Evolutionary conservation across 2,113 vertebrate species (phyloP), one percentile per base, ranked within the genome.

Genomic region (Loxodonta africana): DNA sequence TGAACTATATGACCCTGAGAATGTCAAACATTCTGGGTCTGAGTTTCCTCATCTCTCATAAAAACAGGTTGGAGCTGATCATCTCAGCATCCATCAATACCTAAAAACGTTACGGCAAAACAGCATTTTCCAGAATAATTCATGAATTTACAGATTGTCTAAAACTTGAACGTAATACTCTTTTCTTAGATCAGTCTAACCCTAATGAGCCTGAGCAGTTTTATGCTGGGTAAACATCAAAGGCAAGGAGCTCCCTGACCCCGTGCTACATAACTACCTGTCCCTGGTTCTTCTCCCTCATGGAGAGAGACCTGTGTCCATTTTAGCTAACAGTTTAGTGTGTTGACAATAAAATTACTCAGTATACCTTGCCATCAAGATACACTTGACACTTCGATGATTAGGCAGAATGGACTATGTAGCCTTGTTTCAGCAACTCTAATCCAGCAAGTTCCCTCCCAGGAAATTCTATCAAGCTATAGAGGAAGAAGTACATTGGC

Each of bases 391-490:
- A 74, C 14, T 51, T 88, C 74, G 65, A 26, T 20, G 71, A 73
- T 73, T 28, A 67, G 74, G 37, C 65, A 94, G 74, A 95, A 71
- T 18, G 30, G 63, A 76, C 41, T 26, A 7, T 2, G 25, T 1
- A 76, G 41, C 2, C 91, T 88, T 94, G 41, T 74, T 89, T 87
- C 62, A 94, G 83, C 28, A 88, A 65, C 73, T 82, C 76, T 82
- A 76, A 71, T 71, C 17, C 7, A 90, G 53, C 15, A 83, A 93
- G 30, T 2, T 83, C 41, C 78, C 71, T 65, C 18, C 93, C 88
- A 80, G 91, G 86, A 97, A 96, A 88, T 78, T 74, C 44, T 63
- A 91, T 46, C 51, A 67, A 88, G 26, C 65, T 92, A 77, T 51
- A 17, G 12, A 96, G 76, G 21, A 93, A 89, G 65, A 91, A 88